These are phyloP conservation scores for Adineta ricciae DNA, from an alignment of 2,888 invertebrate genomes.

Conservation along the genomic window DNA sequence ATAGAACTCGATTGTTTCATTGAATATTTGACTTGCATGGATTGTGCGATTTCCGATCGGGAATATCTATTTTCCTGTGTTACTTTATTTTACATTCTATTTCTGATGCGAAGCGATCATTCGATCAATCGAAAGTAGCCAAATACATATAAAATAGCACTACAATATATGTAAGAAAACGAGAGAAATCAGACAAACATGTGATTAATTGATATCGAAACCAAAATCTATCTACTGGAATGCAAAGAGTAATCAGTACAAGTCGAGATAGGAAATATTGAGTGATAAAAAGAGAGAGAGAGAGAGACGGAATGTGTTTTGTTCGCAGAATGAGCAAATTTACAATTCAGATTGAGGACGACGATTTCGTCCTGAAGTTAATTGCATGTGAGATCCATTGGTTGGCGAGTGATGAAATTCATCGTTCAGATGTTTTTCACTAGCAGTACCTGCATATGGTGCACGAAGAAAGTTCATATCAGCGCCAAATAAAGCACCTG, in stretches of 20 bases:
- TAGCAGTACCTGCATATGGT: background rate
- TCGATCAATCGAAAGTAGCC: background rate
- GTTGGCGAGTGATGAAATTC: background rate
- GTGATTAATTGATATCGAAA: too few relatives aligned
- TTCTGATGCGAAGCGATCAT: background rate
- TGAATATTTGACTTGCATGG: too few relatives aligned
- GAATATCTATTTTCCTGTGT: background rate
- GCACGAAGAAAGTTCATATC: background rate
- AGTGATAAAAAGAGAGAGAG: background rate
- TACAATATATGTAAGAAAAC: background rate
- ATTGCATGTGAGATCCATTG: background rate
- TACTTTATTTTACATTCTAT: background rate
- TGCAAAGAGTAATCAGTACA: background rate
- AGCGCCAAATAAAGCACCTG: background rate
- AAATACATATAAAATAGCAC: background rate
- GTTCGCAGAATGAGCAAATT: background rate
- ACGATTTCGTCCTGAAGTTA: background rate
- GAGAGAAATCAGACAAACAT: too few relatives aligned
- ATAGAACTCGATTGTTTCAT: too few relatives aligned
- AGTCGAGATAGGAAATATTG: background rate
- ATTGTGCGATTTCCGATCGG: background rate
- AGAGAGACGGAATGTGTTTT: background rate
- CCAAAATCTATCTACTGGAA: too few relatives aligned
- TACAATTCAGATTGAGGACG: background rate
- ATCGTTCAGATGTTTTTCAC: background rate